Conservation (phyloP, 2,113 vertebrate genomes). For the Pholis gunnellus region DNA sequence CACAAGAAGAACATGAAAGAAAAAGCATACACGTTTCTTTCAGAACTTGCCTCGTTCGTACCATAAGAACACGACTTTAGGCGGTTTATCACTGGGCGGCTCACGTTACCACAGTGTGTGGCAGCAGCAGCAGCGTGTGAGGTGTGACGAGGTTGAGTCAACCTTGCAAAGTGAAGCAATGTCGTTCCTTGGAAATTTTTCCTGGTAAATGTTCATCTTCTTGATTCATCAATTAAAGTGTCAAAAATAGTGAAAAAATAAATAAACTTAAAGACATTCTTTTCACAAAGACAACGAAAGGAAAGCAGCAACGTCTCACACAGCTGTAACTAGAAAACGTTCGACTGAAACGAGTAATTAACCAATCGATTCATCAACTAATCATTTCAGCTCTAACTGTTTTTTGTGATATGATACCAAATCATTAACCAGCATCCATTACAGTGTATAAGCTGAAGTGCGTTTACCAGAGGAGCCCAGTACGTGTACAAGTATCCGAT, state of each 20-base stretch:
- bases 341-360: background rate
- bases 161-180: no score
- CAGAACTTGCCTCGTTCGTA: no score
- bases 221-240: background rate
- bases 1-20: no score
- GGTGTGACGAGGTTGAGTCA: no score
- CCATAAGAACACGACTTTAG: no score
- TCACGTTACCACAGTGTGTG: no score
- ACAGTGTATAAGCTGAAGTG: background rate
- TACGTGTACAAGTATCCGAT: constrained; percentile 99
- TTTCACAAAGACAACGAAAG: background rate
- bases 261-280: background rate
- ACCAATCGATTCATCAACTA: background rate
- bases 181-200: no score
- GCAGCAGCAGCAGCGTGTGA: no score
- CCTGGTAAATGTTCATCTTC: background rate
- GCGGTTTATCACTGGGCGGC: no score
- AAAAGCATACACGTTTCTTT: no score
- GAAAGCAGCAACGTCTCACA: background rate
- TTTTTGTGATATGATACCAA: background rate
- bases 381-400: background rate
- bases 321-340: background rate
- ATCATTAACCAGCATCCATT: background rate
- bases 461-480: constrained; percentile 97
- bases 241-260: no score